These are phyloP conservation scores for Notodonta dromedarius DNA, from an alignment of 2,888 invertebrate species.

Conservation along the genomic window DNA sequence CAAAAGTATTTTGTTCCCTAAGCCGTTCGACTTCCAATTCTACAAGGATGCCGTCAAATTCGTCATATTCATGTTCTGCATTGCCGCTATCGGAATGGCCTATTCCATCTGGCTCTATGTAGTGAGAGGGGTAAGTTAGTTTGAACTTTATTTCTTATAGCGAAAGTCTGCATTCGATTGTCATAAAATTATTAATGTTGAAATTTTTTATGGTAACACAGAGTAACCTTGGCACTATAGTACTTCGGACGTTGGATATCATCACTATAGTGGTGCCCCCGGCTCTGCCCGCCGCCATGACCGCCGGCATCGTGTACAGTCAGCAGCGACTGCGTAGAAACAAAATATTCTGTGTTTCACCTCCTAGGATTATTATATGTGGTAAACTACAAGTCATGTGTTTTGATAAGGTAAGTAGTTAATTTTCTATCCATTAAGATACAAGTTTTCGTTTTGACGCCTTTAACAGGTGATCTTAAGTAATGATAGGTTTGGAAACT, in stretches of 20 bases:
- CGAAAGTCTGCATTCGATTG: not conserved
- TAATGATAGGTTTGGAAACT: too few species aligned
- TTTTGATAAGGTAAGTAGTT: conserved; percentile 89
- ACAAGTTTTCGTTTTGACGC: not conserved
- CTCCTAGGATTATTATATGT: conserved; percentile 90
- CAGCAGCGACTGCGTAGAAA: conserved; percentile 87
- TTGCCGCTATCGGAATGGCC: conserved; percentile 88
- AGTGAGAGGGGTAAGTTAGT: conserved; percentile 82
- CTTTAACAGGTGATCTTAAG: too few species aligned
- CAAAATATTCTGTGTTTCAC: conserved; percentile 91
- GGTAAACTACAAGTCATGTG: conserved; percentile 93
- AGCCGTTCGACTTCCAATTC: conserved; percentile 90
- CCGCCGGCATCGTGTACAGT: conserved; percentile 91
- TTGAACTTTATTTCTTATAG: not conserved
- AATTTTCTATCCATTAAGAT: not conserved
- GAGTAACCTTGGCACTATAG: conserved; percentile 84
- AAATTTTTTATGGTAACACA: conserved; percentile 37
- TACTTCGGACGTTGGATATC: conserved; percentile 93
- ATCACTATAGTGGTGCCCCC: conserved; percentile 97
- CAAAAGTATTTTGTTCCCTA: conserved; percentile 91
- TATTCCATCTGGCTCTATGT: conserved; percentile 88
- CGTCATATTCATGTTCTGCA: conserved; percentile 87
- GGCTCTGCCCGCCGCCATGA: conserved; percentile 95
- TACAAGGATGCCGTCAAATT: conserved; percentile 92
- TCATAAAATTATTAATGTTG: not conserved